These are phyloP conservation scores for Noctilio leporinus DNA, from an alignment of 2,113 vertebrate genomes.

Conservation along the genomic window DNA sequence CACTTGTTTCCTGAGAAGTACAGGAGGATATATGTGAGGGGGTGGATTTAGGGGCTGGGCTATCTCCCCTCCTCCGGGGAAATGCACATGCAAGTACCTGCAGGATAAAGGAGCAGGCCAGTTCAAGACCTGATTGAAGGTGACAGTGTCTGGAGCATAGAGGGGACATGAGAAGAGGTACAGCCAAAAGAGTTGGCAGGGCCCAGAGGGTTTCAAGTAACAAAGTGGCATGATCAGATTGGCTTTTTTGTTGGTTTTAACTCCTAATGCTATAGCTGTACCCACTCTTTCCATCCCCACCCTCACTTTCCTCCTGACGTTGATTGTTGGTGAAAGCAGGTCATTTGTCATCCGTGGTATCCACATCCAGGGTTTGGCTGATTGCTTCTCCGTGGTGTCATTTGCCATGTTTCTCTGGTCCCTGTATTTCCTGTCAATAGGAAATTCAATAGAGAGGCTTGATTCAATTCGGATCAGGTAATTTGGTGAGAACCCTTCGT, in stretches of 20 bases:
- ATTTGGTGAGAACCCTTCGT: neutral
- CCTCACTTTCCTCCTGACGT: neutral
- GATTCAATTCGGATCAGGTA: neutral
- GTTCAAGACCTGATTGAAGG: neutral
- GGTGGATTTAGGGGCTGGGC: neutral
- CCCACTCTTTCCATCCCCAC: neutral
- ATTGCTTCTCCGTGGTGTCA: neutral
- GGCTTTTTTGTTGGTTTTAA: neutral
- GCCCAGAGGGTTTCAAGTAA: neutral
- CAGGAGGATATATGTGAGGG: neutral
- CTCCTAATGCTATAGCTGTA: neutral
- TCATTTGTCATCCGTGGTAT: neutral
- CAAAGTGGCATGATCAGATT: neutral
- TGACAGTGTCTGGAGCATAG: neutral
- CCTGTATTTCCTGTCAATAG: neutral
- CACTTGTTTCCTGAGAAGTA: neutral
- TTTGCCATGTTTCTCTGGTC: neutral
- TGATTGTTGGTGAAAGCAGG: constrained; percentile 2
- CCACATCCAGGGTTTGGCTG: neutral
- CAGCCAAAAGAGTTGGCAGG: neutral
- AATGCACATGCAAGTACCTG: neutral
- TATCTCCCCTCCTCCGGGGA: neutral
- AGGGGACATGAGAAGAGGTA: neutral
- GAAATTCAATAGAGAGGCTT: neutral
- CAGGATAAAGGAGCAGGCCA: neutral